Base-by-base conservation (phyloP, 2,113 vertebrate species). In the Onychostoma macrolepis region DNA sequence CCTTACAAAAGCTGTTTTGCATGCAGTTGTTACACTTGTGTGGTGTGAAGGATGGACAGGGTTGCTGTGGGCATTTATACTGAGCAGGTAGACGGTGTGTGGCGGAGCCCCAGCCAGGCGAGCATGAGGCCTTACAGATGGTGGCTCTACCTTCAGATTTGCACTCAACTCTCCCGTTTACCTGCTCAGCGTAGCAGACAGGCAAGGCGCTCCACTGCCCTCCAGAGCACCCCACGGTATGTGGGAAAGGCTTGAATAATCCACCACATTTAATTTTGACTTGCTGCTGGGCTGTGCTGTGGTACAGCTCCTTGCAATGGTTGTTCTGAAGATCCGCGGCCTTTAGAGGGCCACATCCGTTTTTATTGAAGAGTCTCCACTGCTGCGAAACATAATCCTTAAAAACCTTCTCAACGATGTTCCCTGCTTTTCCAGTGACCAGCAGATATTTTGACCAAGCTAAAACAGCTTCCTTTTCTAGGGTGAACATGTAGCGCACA, bases 401-500 rank as follows among this genome's bases (percentile, higher is more conserved):
- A 4, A 77, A 77, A 9, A 5, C 0, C 7, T 2, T 30, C 45
- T 11, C 0, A 2, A 19, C 15, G 48, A 10, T 10, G 45, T 50
- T 30, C 26, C 30, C 3, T 30, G 75, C 30, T 30, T 77, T 77
- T 26, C 12, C 43, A 50, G n/a, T 50, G 26, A 77, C 8, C 8
- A 77, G 13, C 21, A 50, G 0, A 50, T 50, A 77, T 77, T 50
- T 77, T 0, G 45, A 77, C 75, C 75, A 77, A 30, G 75, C 45
- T 28, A 77, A 77, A 50, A 77, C 75, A 1, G 75, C 43, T 50
- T 77, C 75, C 45, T 30, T 77, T 77, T 77, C 75, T 4, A 77
- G 6, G 15, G 75, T 26, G 5, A 77, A 77, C 26, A 77, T 30
- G 26, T 19, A 77, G n/a, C 45, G 43, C 1, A 77, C 75, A 77